A percentile compares a stretch with the other conserved stretches of the same genome.
Conservation (phyloP, 2,113 vertebrate species). For the Hippocampus guttulatus region DNA sequence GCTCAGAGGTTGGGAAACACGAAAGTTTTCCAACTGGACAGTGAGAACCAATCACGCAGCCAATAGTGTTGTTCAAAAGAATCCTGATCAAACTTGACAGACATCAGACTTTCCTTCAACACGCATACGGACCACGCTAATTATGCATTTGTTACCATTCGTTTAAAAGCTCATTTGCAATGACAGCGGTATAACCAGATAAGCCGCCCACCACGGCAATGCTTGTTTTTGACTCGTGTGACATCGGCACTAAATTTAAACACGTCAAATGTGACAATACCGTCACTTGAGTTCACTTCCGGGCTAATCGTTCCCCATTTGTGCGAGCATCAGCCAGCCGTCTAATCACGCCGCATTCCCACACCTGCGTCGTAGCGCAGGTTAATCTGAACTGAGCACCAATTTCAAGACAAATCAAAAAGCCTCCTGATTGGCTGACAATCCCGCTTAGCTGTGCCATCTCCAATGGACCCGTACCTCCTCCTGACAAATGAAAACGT, state of each 20-base stretch:
- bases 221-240: slow-evolving; percentile 43
- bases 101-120: slow-evolving; percentile 11
- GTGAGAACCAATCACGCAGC: not conserved
- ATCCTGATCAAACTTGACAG: not conserved
- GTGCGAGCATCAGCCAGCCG: slow-evolving; percentile 54
- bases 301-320: slow-evolving; percentile 74
- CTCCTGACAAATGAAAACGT: slow-evolving; percentile 72
- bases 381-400: slow-evolving; percentile 75
- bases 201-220: slow-evolving; percentile 35
- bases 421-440: slow-evolving; percentile 75
- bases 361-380: slow-evolving; percentile 67
- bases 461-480: slow-evolving; percentile 72
- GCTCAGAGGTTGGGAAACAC: not conserved
- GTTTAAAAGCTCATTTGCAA: slow-evolving; percentile 9
- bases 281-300: slow-evolving; percentile 56
- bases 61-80: not conserved
- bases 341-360: slow-evolving; percentile 66
- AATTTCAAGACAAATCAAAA: slow-evolving; percentile 74
- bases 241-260: slow-evolving; percentile 63
- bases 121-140: slow-evolving; percentile 9
- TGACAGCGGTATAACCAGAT: slow-evolving; percentile 28
- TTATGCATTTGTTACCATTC: slow-evolving; percentile 20
- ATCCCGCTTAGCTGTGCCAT: slow-evolving; percentile 68
- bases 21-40: not conserved
- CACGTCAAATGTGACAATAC: slow-evolving; percentile 56